Evolutionary conservation across 2,888 invertebrate genomes (phyloP), one percentile per base, ranked within the genome.

Genomic region (Tenthredo distinguenda): DNA sequence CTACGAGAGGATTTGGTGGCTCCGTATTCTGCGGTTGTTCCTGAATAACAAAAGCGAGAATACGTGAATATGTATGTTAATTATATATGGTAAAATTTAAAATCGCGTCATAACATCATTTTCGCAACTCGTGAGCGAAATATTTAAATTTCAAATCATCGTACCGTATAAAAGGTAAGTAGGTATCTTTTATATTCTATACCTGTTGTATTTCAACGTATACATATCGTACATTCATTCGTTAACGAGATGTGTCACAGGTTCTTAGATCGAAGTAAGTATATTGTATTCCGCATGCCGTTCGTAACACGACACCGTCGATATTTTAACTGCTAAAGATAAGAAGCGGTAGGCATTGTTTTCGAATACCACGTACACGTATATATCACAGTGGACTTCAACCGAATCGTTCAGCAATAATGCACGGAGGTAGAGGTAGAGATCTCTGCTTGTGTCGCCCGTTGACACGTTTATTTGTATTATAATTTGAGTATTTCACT

Each of bases 1-100:
- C 92, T 58, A 90, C 89, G 86, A 93, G 86, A 12, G 92, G 92
- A 88, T 93, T 91, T 85, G 88, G 92, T 74, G 91, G 90, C 47
- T 92, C 91, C 62, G 91, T 91, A 65, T 37, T 87, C 85, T 81
- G 87, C 84, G 91, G 90, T 84, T 90, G 92, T 86, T 93, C 92
- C 90, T 93, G 87, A 88, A 88, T 86, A 86, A 68, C 31, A 85
- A 62, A 62, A 79, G 6, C 26, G 18, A 34, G 31, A 31, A 21
- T 3, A 50, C 15, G 12, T 5, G 12, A 58, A n/a, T 55, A n/a
- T n/a, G n/a, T n/a, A n/a, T n/a, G 18, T 55, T n/a, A 6, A 55
- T 55, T 7, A 55, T n/a, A 18, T 18, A n/a, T n/a, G n/a, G 18
- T 55, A n/a, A n/a, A 55, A 7, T 7, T n/a, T 0, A 6, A 55